These are phyloP conservation scores for Liodrosophila aerea DNA, from an alignment of 2,888 invertebrate species.

Conservation along the genomic window DNA sequence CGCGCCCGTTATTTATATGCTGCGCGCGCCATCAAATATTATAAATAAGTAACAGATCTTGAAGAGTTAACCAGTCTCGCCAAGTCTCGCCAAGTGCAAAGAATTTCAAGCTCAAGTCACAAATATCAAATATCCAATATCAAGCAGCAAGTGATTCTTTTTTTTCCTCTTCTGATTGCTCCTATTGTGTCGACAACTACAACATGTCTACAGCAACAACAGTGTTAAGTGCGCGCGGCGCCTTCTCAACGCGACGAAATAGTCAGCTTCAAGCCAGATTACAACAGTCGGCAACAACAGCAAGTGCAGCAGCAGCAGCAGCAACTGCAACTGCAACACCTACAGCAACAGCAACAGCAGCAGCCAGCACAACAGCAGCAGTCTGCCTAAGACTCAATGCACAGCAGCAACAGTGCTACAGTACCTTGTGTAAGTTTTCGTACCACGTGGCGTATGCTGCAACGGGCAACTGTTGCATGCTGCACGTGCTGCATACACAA, in stretches of 20 bases:
- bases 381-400: conserved; percentile 2
- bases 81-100: no score
- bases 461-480: not conserved
- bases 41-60: conserved; percentile 51
- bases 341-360: conserved; percentile 1
- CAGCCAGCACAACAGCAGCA: conserved; percentile 4
- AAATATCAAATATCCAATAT: no score
- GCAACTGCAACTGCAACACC: conserved; percentile 7
- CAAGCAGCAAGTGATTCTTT: no score
- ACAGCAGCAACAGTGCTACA: conserved; percentile 5
- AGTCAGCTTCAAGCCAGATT: conserved; percentile 20
- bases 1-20: conserved; percentile 36
- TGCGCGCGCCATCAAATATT: conserved; percentile 29
- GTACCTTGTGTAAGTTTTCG: conserved; percentile 29
- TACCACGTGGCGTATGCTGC: not conserved
- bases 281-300: not conserved
- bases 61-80: conserved; percentile 50
- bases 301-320: conserved; percentile 1
- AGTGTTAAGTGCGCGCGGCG: conserved; percentile 31
- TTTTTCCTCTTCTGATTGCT: no score
- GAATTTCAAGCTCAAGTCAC: no score
- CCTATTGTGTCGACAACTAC: not conserved
- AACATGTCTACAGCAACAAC: not conserved
- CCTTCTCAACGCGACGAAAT: conserved; percentile 33
- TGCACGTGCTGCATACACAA: conserved; percentile 2